Percentiles rank a stretch among this genome's conserved stretches.
These are phyloP conservation scores for Bombyx mandarina DNA, from an alignment of 1,140 invertebrate species.

Conservation along the genomic window DNA sequence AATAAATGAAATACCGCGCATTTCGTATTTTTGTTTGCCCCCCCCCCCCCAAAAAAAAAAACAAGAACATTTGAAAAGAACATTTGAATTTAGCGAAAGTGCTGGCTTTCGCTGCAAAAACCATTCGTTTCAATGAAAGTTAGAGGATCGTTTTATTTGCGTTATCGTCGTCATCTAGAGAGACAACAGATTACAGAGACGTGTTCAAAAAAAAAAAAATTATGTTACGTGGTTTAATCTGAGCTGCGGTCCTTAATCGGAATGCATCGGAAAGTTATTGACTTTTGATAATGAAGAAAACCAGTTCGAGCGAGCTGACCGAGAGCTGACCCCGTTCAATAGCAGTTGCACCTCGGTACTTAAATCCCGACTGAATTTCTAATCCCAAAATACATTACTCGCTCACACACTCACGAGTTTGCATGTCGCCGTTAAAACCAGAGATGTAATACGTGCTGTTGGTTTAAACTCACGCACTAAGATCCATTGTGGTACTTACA, in stretches of 20 bases:
- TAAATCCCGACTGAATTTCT: conserved; percentile 12
- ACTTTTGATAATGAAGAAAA: conserved; percentile 69
- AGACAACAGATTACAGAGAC: conserved; percentile 5
- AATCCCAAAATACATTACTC: conserved; percentile 31
- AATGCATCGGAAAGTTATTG: conserved; percentile 69
- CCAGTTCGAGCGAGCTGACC: conserved; percentile 63
- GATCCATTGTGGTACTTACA: not conserved
- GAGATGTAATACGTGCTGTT: conserved; percentile 27
- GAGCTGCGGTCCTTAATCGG: conserved; percentile 57
- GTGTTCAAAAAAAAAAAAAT: conserved; percentile 12
- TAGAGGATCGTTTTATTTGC: conserved; percentile 12
- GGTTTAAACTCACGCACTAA: not conserved
- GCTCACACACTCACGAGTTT: conserved; percentile 17
- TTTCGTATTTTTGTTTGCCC: too few species aligned
- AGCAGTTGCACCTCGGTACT: conserved; percentile 31
- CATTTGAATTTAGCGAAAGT: conserved; percentile 18
- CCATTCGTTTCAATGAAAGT: conserved; percentile 20
- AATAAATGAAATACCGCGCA: too few species aligned
- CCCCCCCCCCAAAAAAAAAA: too few species aligned
- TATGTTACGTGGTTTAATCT: conserved; percentile 16
- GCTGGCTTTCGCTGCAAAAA: conserved; percentile 7
- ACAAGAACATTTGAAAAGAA: too few species aligned
- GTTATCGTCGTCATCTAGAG: conserved; percentile 13
- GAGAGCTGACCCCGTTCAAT: conserved; percentile 62
- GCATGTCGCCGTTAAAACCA: conserved; percentile 11